Evolutionary conservation across 2,888 invertebrate genomes (phyloP).

Genomic region (Calameuta idolon): DNA sequence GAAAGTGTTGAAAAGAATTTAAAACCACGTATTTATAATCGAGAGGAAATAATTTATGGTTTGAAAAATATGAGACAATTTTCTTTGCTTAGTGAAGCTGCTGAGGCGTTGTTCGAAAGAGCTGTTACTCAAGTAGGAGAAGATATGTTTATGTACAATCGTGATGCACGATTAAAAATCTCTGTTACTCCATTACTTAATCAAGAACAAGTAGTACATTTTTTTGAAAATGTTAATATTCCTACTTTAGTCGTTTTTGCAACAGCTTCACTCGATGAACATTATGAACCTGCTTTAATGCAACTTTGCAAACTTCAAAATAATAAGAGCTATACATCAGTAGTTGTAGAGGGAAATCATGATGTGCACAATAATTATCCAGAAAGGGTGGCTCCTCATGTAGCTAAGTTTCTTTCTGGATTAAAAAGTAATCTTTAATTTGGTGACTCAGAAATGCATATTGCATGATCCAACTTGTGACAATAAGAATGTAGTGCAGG

Average conservation of each 20-base stretch:
- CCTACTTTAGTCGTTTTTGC: conserved; percentile 37
- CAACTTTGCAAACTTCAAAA: not conserved
- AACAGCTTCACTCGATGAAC: not conserved
- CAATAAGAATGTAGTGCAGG: no score
- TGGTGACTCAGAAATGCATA: not conserved
- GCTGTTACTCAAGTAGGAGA: conserved; percentile 65
- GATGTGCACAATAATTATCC: conserved; percentile 75
- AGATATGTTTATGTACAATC: conserved; percentile 70
- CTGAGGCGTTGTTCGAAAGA: conserved; percentile 68
- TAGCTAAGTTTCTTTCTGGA: conserved; percentile 67
- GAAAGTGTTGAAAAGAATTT: conserved; percentile 42
- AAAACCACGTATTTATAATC: conserved; percentile 60
- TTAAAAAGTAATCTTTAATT: not conserved
- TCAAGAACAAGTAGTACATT: conserved; percentile 14
- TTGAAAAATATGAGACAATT: conserved; percentile 65
- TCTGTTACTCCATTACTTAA: conserved; percentile 51
- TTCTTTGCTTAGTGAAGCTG: conserved; percentile 66
- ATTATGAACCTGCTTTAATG: not conserved
- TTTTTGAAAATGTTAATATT: conserved; percentile 28
- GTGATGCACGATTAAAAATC: conserved; percentile 70
- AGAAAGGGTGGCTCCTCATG: conserved; percentile 68
- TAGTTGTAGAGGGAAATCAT: conserved; percentile 71
- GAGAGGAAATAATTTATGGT: conserved; percentile 68
- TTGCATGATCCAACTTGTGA: no score
- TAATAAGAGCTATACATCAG: conserved; percentile 38